phyloP scores from a whole-genome alignment of 92 coral and sea anemone genomes.

The Virgularia gustaviana region DNA sequence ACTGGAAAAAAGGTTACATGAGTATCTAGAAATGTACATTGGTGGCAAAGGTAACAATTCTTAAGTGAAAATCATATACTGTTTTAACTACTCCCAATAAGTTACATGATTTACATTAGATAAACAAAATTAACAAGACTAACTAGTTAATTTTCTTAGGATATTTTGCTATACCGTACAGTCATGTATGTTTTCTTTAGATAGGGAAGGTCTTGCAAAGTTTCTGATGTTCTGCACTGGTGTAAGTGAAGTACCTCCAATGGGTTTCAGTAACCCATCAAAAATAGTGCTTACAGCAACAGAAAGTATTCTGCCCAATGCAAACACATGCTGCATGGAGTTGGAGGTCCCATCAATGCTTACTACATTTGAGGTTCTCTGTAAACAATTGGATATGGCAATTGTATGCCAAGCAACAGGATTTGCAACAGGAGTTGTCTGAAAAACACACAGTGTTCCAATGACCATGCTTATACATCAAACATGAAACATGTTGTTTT shows the following conservation, averaged over 20 bases:
- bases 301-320: conserved; percentile 23
- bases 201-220: conserved; percentile 15
- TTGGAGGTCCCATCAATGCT: conserved; percentile 22
- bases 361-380: not conserved
- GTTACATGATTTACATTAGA: not conserved
- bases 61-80: not conserved
- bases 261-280: conserved; percentile 35
- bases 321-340: conserved; percentile 32
- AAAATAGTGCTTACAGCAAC: conserved; percentile 4
- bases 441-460: not conserved
- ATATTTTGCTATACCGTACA: not conserved
- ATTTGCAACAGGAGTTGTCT: not conserved
- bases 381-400: conserved; percentile 15
- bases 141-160: not conserved
- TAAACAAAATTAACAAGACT: not conserved
- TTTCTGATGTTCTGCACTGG: conserved; percentile 18
- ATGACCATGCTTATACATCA: not conserved
- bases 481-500: not conserved
- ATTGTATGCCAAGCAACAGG: not conserved
- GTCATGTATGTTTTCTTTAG: not conserved
- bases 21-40: conserved; percentile 17
- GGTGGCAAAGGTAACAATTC: conserved; percentile 14
- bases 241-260: conserved; percentile 26
- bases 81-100: not conserved
- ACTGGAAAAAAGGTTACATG: not conserved